Percentiles rank a stretch among this genome's conserved stretches.
These are phyloP conservation scores for Ianthella basta DNA, from an alignment of 37 sponge, comb jelly and placozoan species.

Conservation along the genomic window DNA sequence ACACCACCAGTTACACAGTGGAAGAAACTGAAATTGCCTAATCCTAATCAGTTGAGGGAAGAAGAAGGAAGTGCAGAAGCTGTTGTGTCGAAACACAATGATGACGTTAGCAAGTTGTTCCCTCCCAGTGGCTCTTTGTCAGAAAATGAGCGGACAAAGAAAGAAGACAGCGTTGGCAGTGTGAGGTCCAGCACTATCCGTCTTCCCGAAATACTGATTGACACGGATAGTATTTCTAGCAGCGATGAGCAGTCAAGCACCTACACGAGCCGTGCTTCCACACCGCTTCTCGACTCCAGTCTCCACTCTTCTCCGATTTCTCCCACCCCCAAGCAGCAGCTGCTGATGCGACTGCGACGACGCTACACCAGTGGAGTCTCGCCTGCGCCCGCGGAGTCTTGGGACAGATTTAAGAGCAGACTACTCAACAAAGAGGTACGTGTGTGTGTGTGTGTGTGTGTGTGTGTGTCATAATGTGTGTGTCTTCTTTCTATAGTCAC, in stretches of 20 bases:
- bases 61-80: too few species aligned
- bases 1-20: not conserved
- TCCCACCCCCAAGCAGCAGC: not conserved
- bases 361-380: conserved; percentile 27
- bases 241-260: too few species aligned
- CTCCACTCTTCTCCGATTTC: conserved; percentile 1
- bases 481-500: too few species aligned
- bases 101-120: too few species aligned
- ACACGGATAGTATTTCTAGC: not conserved
- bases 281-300: not conserved
- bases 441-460: too few species aligned
- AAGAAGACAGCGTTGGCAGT: too few species aligned
- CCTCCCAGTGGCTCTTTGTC: too few species aligned
- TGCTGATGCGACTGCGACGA: conserved; percentile 11
- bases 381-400: conserved; percentile 16
- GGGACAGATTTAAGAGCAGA: conserved; percentile 10
- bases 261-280: too few species aligned
- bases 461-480: too few species aligned
- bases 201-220: conserved; percentile 1
- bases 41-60: not conserved
- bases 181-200: not conserved
- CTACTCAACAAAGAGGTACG: not conserved
- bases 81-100: too few species aligned
- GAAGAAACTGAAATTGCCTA: not conserved
- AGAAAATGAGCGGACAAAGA: too few species aligned